These are phyloP conservation scores for Phoxinus phoxinus DNA, from an alignment of 2,113 vertebrate species.

Conservation along the genomic window DNA sequence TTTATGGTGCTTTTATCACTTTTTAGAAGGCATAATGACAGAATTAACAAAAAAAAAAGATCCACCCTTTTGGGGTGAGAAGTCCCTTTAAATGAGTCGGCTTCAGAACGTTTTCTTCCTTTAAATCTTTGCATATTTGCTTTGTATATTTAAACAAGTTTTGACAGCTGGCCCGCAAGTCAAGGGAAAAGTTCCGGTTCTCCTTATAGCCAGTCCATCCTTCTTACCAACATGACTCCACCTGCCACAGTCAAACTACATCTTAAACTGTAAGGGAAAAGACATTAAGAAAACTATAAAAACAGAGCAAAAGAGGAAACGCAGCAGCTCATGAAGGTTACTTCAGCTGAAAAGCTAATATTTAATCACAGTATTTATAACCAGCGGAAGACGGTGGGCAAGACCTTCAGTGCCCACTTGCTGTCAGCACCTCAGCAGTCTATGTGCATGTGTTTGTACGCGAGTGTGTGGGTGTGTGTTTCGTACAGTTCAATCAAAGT, in stretches of 20 bases:
- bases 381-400: constrained; percentile 43
- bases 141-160: constrained; percentile 25
- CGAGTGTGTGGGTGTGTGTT: background rate
- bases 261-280: background rate
- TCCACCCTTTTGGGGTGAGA: background rate
- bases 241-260: constrained; percentile 11
- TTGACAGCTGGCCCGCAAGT: constrained; percentile 17
- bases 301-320: constrained; percentile 7
- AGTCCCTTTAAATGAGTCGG: background rate
- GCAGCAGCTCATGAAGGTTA: constrained; percentile 8
- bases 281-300: constrained; percentile 8
- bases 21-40: background rate
- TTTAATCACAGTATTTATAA: constrained; percentile 54
- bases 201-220: background rate
- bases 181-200: background rate
- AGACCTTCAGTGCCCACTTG: constrained; percentile 39
- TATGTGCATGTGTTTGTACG: constrained; percentile 23
- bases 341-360: constrained; percentile 54
- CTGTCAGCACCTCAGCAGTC: constrained; percentile 42
- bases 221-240: constrained; percentile 1
- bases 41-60: background rate
- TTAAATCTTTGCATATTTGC: constrained; percentile 13
- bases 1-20: background rate
- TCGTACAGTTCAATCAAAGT: constrained; percentile 20
- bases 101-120: background rate